Evolutionary conservation across 2,113 vertebrate species (phyloP), one percentile per base, ranked within the genome.

Genomic region (Dipodomys merriami): DNA sequence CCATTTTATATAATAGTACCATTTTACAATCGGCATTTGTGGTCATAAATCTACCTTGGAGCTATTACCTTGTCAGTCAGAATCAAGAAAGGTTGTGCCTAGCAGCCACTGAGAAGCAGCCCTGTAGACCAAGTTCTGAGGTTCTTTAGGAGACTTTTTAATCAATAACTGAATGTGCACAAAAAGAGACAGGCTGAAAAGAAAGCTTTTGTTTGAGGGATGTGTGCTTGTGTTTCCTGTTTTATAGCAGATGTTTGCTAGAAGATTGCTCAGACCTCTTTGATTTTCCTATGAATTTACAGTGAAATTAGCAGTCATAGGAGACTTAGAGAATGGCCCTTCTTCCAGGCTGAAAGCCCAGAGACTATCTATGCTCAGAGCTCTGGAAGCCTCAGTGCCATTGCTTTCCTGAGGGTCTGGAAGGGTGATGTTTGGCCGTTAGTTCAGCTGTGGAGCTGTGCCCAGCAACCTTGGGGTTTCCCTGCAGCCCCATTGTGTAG

Each of bases 1-100:
- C n/a, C 4, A 12, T 49, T 96, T 64, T 83, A 33, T 76, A 81
- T 88, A 94, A 88, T 83, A 80, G 89, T 13, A 15, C 67, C 35
- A 23, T 88, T 88, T 82, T 80, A 76, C 49, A 60, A 15, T 67
- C 16, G 39, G 68, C 57, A 69, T 49, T 82, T 20, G 53, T 82
- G 53, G 1, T 4, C 15, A 23, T 92, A 86, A 92, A 86, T 86
- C 86, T 60, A 6, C 53, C 11, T 65, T 18, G 72, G 35, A 91
- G 68, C 53, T 77, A 67, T 39, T 57, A 82, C 74, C 80, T 73
- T 77, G 67, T 91, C 46, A 77, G 85, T 86, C 64, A 12, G 25
- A 19, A 6, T 46, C 69, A 73, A 72, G 33, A 60, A 86, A 91
- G 71, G 86, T 62, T 6, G 0, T 1, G 3, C 67, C 65, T 20